Percentiles rank a stretch among this genome's conserved stretches.
phyloP scores from a whole-genome alignment of 2,888 invertebrate genomes.

The Polyploca ridens region DNA sequence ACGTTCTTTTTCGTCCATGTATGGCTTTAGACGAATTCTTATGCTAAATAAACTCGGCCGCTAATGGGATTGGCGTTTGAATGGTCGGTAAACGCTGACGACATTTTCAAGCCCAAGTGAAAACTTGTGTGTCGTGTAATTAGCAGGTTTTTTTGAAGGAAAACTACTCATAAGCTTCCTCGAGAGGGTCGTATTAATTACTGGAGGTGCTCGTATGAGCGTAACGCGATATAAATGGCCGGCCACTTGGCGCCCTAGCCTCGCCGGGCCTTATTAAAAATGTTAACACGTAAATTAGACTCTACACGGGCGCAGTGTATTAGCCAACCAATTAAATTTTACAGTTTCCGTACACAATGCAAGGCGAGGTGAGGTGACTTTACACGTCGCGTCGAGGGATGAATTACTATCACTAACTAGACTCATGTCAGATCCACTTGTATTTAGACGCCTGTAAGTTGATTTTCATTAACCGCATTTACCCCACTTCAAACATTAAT shows the following conservation, averaged over 20 bases:
- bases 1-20: constrained; percentile 54
- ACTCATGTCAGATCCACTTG: constrained; percentile 40
- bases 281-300: constrained; percentile 84
- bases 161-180: constrained; percentile 84
- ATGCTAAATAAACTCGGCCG: constrained; percentile 53
- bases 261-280: constrained; percentile 81
- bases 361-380: constrained; percentile 51
- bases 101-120: constrained; percentile 43
- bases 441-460: constrained; percentile 34
- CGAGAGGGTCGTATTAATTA: constrained; percentile 81
- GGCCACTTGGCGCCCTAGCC: constrained; percentile 81
- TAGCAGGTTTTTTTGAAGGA: constrained; percentile 79
- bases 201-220: constrained; percentile 76
- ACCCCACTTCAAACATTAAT: constrained; percentile 55
- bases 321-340: constrained; percentile 82
- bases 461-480: constrained; percentile 36
- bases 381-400: constrained; percentile 53
- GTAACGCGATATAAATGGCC: constrained; percentile 74
- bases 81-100: constrained; percentile 26
- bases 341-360: constrained; percentile 68
- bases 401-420: constrained; percentile 45
- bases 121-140: constrained; percentile 73
- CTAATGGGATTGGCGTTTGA: constrained; percentile 56
- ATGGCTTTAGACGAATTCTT: constrained; percentile 58
- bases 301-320: constrained; percentile 68